Conservation (phyloP, 1,140 invertebrate species). For the Euwallacea fornicatus region DNA sequence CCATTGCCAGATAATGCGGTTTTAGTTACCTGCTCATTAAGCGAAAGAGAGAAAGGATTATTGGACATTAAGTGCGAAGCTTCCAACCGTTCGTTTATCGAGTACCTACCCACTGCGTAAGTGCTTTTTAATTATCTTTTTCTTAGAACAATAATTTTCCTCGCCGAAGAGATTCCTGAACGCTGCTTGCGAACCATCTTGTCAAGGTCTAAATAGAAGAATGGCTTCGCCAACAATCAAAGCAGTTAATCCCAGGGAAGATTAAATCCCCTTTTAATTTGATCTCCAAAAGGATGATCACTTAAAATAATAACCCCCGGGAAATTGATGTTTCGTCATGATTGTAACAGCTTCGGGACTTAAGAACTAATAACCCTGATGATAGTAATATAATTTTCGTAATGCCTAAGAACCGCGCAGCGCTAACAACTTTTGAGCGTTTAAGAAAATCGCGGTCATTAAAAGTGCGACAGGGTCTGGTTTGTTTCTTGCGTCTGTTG, state of each 20-base stretch:
- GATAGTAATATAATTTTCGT: slow-evolving; percentile 41
- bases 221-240: no score
- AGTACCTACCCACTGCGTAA: background rate
- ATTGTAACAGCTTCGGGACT: slow-evolving; percentile 43
- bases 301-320: slow-evolving; percentile 42
- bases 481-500: slow-evolving; percentile 46
- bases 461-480: slow-evolving; percentile 51
- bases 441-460: slow-evolving; percentile 54
- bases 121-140: slow-evolving; percentile 17
- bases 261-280: no score
- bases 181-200: no score
- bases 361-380: slow-evolving; percentile 35
- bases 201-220: no score
- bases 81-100: slow-evolving; percentile 25
- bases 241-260: no score
- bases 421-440: slow-evolving; percentile 54
- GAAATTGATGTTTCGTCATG: slow-evolving; percentile 51
- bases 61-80: slow-evolving; percentile 32
- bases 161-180: no score
- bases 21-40: slow-evolving; percentile 53
- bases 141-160: background rate
- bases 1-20: slow-evolving; percentile 50
- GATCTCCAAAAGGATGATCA: no score
- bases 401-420: slow-evolving; percentile 47
- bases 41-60: slow-evolving; percentile 37